Percentiles rank a stretch among this genome's conserved stretches.
These are phyloP conservation scores for Erpornis zantholeuca DNA, from an alignment of 2,113 vertebrate genomes.

Conservation along the genomic window DNA sequence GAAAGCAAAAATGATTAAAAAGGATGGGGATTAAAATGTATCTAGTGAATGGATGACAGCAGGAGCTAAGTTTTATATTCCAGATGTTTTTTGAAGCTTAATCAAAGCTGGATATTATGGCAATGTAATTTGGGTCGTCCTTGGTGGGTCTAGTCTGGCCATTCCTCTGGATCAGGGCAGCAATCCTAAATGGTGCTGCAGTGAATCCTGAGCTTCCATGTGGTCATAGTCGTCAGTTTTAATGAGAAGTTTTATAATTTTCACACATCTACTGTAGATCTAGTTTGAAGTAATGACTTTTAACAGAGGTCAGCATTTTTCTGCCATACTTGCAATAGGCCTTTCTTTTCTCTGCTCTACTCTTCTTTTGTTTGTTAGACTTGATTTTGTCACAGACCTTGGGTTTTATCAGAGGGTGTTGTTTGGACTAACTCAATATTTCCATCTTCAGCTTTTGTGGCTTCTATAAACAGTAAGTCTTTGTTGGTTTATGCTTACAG, in stretches of 20 bases:
- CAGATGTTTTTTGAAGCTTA: conserved; percentile 5
- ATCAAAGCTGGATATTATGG: neutral
- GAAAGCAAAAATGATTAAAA: neutral
- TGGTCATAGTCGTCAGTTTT: neutral
- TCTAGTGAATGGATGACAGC: neutral
- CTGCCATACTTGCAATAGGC: neutral
- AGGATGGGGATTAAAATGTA: neutral
- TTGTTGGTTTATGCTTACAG: neutral
- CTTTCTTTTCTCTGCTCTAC: neutral
- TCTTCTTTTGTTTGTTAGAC: conserved; percentile 33
- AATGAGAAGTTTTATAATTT: neutral
- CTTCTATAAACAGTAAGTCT: neutral
- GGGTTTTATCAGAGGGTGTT: conserved; percentile 41
- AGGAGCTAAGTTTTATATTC: neutral
- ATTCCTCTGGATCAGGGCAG: neutral
- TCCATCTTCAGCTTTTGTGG: conserved; percentile 20
- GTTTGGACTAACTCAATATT: conserved; percentile 30
- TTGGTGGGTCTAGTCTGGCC: neutral
- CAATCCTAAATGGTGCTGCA: neutral
- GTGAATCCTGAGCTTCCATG: neutral
- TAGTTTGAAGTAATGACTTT: neutral
- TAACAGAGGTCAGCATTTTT: neutral
- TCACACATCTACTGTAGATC: neutral
- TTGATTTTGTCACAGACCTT: conserved; percentile 61
- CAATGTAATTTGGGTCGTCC: neutral